Evolutionary conservation across 1,140 invertebrate species (phyloP), one percentile per base, ranked within the genome.

Genomic region (Drusus annulatus): DNA sequence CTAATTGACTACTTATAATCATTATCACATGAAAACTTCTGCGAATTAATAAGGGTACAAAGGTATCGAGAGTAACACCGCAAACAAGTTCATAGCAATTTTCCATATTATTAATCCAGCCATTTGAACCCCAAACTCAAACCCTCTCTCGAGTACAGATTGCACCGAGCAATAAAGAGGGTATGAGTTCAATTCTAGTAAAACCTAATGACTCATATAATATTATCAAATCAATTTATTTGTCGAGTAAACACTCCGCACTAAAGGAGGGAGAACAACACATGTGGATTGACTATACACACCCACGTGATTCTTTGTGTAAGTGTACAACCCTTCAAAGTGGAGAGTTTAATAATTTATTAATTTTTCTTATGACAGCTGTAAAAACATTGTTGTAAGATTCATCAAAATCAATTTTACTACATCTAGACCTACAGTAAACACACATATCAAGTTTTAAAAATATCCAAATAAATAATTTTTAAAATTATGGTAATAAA

Each of bases 211-310:
- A 83, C 68, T 83, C 81, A 83, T 80, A 83, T 83, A 83, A 83
- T 80, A 83, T 83, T 83, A 83, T 83, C 81, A 83, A 83, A 83
- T 83, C 81, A 83, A 83, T 83, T 83, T 83, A 83, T 80, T 83
- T 83, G 80, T 83, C 81, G 71, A 78, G 79, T 76, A 83, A 83
- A 83, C 81, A 83, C 81, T 83, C 79, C 81, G 56, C 76, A 78
- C 60, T 45, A 54, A 60, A 63, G 73, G 71, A 69, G 60, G 76
- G 58, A 62, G 36, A 63, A n/a, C 13, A 25, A 21, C 54, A 76
- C 74, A 76, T 62, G 74, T n/a, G 74, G 31, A 51, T 36, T 56
- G 71, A 23, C 52, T 62, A 31, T 60, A n/a, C 56, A 21, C 60
- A 28, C 21, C 58, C 21, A n/a, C 17, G 23, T 77, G 15, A 52